Evolutionary conservation across 2,113 vertebrate genomes (phyloP), one percentile per base, ranked within the genome.

Genomic region (Maccullochella peelii): DNA sequence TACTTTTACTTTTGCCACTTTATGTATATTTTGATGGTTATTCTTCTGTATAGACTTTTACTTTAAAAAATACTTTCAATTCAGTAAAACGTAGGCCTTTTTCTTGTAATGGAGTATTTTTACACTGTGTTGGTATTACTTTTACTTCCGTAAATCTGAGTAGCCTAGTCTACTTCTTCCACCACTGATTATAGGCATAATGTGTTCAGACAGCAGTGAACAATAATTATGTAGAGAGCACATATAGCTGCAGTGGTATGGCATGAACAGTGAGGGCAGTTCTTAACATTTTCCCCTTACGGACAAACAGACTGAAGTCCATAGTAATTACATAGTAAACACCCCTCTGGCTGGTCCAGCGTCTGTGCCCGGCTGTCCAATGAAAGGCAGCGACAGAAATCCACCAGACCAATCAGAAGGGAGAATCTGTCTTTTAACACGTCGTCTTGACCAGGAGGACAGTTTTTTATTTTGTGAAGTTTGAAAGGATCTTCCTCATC

Each of bases 401-500:
- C 12, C 15, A 3, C 1, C 66, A 0, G 68, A 81, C 93, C 92
- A 95, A 92, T 92, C 83, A 92, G 20, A 92, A 73, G 73, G 1
- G 15, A 73, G 55, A 4, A 47, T 30, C 40, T n/a, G 62, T 2
- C 1, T 68, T 72, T 38, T 59, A 67, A 82, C 91, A 86, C 89
- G 87, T 90, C 57, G 4, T 6, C 62, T 27, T 7, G 2, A 36
- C 2, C 0, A 0, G 14, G 1, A 47, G 40, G 33, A 52, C 18
- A 47, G 2, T 4, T 14, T 44, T 44, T 44, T 1, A 0, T 16
- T 36, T 5, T 18, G 15, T 8, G 27, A 71, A 59, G 38, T 52
- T 14, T 59, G 18, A 8, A 30, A 66, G 20, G 2, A 68, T n/a
- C n/a, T n/a, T 10, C 15, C 8, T 63, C 2, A 15, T 9, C 23